Evolutionary conservation across 2,797 vertebrate species (phyloP), one percentile per base, ranked within the genome.

Genomic region (Melanotaenia nigrans): DNA sequence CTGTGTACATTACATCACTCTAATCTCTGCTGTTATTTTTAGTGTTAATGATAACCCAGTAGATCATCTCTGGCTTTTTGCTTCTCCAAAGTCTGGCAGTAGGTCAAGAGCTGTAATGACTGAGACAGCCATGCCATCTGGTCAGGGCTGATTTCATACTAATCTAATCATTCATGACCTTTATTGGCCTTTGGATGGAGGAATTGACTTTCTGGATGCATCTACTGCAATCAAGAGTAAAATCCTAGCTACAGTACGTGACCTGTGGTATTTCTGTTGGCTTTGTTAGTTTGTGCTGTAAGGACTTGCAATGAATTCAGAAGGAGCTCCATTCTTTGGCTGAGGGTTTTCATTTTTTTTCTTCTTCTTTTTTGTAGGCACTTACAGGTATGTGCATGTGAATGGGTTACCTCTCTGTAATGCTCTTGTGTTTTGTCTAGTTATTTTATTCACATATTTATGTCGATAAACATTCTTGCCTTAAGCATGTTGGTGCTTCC

Each of bases 161-260:
- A 77, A 82, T 81, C 72, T 56, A 83, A 84, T 87, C 65, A 75
- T 77, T 79, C 68, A 20, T 86, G 89, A 90, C 87, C 84, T 90
- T 83, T 89, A 61, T 56, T 79, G 84, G 69, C 76, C 79, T 84
- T 83, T 80, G 61, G 59, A 45, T 59, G 11, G 65, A 73, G 49
- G 56, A 61, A 64, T 79, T 67, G 60, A 77, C 55, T 84, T 84
- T 85, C 78, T 32, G 58, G 13, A 70, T 70, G 68, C 57, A 70
- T 63, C 30, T 49, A 9, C 63, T 3, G 25, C 24, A 65, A 75
- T 67, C 25, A 63, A 62, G 64, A 79, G 35, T 20, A 71, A 70
- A 75, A 67, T 69, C 4, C 16, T 25, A 54, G 55, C 49, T 13
- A 38, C 6, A 30, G 54, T 16, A 6, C 65, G 16, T 62, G n/a